These are phyloP conservation scores for Smittia sp. DNA, from an alignment of 2,888 invertebrate genomes.

Conservation along the genomic window DNA sequence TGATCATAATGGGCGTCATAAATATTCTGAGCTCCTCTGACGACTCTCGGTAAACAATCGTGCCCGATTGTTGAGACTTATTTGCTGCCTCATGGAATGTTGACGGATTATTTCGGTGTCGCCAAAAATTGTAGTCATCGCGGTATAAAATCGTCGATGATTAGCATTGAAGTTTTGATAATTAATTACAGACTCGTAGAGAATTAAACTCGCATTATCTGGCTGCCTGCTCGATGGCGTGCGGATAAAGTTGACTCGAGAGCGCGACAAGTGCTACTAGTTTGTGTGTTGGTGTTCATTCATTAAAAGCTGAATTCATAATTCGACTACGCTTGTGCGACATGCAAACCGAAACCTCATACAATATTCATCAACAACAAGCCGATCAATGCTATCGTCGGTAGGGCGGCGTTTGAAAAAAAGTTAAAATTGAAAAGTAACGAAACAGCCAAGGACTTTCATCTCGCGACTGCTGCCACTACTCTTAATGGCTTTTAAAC, in stretches of 20 bases:
- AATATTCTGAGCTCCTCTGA: background rate
- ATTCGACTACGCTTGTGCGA: background rate
- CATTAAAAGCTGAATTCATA: slow-evolving; percentile 4
- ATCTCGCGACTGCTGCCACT: background rate
- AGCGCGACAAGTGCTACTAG: background rate
- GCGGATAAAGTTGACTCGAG: background rate
- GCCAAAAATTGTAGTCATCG: too few species aligned
- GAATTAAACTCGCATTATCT: background rate
- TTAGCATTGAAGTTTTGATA: background rate
- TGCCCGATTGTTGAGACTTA: background rate
- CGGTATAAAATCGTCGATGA: background rate
- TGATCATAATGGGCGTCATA: slow-evolving; percentile 24
- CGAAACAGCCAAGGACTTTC: background rate
- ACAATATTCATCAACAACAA: background rate
- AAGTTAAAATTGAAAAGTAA: too few species aligned
- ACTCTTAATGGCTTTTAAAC: background rate
- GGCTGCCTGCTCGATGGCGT: background rate
- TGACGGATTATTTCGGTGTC: too few species aligned
- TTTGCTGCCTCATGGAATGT: background rate
- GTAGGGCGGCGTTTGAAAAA: background rate
- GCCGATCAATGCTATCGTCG: background rate
- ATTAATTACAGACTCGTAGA: background rate
- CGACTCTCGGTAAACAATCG: background rate
- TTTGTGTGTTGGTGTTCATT: background rate
- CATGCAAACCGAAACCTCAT: background rate